phyloP scores from a whole-genome alignment of 1,140 invertebrate species.

The Papilio polyxenes region DNA sequence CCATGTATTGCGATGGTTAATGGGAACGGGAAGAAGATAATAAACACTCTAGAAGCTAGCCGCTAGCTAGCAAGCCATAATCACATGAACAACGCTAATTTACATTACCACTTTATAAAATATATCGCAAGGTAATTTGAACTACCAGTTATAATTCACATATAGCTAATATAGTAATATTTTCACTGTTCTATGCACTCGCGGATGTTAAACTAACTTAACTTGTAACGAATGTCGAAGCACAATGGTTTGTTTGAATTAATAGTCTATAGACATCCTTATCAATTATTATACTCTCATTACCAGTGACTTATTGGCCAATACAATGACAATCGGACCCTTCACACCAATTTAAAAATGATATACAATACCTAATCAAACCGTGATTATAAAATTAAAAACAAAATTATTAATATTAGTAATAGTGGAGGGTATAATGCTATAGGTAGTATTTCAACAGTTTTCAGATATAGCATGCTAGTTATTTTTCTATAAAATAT shows the following conservation, averaged over 20 bases:
- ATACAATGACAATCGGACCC: constrained; percentile 8
- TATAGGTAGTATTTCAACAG: neutral
- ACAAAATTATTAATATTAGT: neutral
- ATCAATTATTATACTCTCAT: neutral
- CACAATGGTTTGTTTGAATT: constrained; percentile 12
- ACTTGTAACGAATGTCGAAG: neutral
- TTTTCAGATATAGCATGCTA: too few species aligned
- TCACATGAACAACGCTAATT: too few species aligned
- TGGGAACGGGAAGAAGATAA: too few species aligned
- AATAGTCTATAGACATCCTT: constrained; percentile 7
- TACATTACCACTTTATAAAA: too few species aligned
- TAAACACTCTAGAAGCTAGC: too few species aligned
- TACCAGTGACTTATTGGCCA: neutral
- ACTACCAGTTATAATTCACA: too few species aligned
- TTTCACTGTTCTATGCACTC: neutral
- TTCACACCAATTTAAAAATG: neutral
- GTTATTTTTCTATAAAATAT: neutral
- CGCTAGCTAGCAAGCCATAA: too few species aligned
- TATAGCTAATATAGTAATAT: neutral
- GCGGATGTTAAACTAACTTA: constrained; percentile 16
- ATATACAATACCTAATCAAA: neutral
- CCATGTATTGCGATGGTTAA: too few species aligned
- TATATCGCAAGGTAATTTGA: too few species aligned
- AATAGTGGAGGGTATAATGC: neutral
- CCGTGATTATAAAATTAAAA: neutral